These are phyloP conservation scores for Candidula unifasciata DNA, from an alignment of 2,888 invertebrate genomes.

Conservation along the genomic window DNA sequence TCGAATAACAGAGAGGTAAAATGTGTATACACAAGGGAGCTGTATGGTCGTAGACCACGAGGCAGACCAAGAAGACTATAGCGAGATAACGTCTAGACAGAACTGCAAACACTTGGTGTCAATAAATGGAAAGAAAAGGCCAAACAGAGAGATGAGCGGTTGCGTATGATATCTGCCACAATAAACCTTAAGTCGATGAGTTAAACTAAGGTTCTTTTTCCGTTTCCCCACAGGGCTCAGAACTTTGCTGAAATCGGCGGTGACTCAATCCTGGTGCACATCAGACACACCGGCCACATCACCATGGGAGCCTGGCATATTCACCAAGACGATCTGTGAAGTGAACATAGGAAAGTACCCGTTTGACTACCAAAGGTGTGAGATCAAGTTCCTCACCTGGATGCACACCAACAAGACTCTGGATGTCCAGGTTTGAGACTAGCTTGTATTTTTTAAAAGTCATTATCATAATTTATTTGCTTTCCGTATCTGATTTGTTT, in stretches of 20 bases:
- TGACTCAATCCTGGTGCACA: constrained; percentile 60
- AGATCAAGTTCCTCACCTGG: constrained; percentile 65
- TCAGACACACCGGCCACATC: constrained; percentile 59
- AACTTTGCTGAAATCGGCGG: constrained; percentile 63
- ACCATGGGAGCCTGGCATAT: constrained; percentile 66
- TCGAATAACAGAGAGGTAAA: too few species aligned
- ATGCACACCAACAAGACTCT: constrained; percentile 66
- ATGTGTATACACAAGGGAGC: too few species aligned
- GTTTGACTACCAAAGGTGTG: constrained; percentile 64
- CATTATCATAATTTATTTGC: too few species aligned
- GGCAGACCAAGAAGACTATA: too few species aligned
- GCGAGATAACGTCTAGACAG: too few species aligned
- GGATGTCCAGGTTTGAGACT: constrained; percentile 52
- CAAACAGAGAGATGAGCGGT: too few species aligned
- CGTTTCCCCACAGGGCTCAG: constrained; percentile 57
- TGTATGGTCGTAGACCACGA: too few species aligned
- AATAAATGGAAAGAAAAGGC: too few species aligned
- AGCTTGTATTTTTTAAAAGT: too few species aligned
- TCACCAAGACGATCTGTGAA: constrained; percentile 65
- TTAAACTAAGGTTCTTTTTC: neutral
- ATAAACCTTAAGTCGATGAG: neutral
- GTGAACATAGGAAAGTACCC: constrained; percentile 67
- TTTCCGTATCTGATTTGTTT: too few species aligned
- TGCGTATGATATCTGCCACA: too few species aligned
- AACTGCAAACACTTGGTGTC: too few species aligned